Evolutionary conservation across 2,797 vertebrate genomes (phyloP), one percentile per base, ranked within the genome.

Genomic region (Naso thynnoides): DNA sequence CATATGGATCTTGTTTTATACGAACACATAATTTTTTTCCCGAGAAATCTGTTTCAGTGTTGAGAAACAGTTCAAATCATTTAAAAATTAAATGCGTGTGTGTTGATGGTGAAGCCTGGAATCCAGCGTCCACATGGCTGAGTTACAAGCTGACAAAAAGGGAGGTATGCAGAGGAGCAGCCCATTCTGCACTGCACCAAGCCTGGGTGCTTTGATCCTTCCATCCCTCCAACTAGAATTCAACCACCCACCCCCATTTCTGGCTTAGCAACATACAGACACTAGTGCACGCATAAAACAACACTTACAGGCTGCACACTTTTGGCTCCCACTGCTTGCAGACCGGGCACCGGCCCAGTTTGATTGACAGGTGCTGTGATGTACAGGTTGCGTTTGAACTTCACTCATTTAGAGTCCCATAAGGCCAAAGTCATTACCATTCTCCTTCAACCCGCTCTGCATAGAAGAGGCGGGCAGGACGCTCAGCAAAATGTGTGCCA

Each of bases 291-390:
- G 45, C 69, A 71, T 61, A 21, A 45, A 63, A 67, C 62, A 68
- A 39, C 50, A 62, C 33, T 62, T 54, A 62, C 60, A 23, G 31
- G 26, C 57, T 9, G 21, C 6, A 19, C 44, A 24, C 61, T 50
- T 70, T 70, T 63, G 83, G 75, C 84, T 78, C 78, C 65, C 47
- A 89, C 56, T 93, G 94, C 93, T 93, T 90, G 86, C 79, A 92
- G 95, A 95, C 81, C 86, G 83, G 62, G 87, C 75, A 84, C 91
- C 91, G 81, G 93, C 92, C 89, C 78, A 86, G 70, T 85, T 86
- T 97, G 96, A 98, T 92, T 98, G 97, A 97, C 96, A 77, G 91
- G 82, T 87, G 91, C 96, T 96, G 93, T 98, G 96, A 98, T 97
- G 96, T 96, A 88, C 92, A 86, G 94, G 94, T 88, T 59, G 91